phyloP scores from a whole-genome alignment of 2,888 invertebrate species.

The Heliconius ismenius region DNA sequence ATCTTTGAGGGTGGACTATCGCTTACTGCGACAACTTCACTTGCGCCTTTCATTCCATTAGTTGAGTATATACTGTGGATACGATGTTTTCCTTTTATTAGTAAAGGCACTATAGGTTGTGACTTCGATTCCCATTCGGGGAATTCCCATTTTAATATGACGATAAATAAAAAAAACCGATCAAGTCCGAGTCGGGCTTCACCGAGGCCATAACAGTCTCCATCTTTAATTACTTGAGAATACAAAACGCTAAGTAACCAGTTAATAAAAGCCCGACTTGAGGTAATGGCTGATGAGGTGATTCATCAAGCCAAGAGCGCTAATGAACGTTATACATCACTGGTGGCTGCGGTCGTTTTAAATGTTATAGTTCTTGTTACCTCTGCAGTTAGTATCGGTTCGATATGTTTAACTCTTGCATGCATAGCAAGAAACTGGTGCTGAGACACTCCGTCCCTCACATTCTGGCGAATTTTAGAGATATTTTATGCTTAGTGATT shows the following conservation, averaged over 20 bases:
- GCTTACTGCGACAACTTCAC: not conserved
- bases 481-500: not conserved
- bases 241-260: not conserved
- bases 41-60: not conserved
- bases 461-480: not conserved
- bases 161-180: too few species aligned
- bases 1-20: not conserved
- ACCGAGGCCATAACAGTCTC: not conserved
- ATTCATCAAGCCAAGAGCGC: slow-evolving; percentile 42
- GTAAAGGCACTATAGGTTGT: not conserved
- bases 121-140: too few species aligned
- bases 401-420: not conserved
- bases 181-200: not conserved
- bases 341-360: not conserved
- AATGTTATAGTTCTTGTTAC: not conserved
- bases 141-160: too few species aligned
- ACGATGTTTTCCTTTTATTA: too few species aligned
- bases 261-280: slow-evolving; percentile 31
- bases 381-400: not conserved
- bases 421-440: not conserved
- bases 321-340: slow-evolving; percentile 28
- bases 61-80: too few species aligned
- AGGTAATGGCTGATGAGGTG: slow-evolving; percentile 38
- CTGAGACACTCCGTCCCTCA: not conserved
- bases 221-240: not conserved